Percentiles rank a stretch among this genome's conserved stretches.
Evolutionary conservation across 2,113 vertebrate species (phyloP).

Genomic region (Motacilla tschutschensis): DNA sequence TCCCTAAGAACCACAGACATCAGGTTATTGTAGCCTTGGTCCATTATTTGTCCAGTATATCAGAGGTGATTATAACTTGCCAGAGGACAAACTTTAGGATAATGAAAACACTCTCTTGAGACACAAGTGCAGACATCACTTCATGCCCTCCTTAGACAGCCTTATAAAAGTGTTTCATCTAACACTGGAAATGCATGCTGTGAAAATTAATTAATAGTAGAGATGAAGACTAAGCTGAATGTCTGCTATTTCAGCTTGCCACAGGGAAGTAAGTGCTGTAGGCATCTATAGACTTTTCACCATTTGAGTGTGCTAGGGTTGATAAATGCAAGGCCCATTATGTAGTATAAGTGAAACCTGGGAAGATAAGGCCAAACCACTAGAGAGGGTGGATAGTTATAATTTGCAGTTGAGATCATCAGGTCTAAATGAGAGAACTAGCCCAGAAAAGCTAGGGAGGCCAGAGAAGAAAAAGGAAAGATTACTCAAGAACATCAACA

Average conservation of each 20-base stretch:
- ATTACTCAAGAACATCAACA: not conserved
- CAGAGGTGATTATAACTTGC: not conserved
- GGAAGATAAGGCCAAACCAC: not conserved
- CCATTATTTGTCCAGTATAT: not conserved
- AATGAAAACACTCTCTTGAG: not conserved
- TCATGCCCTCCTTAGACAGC: not conserved
- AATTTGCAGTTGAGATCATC: conserved; percentile 13
- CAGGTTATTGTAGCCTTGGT: not conserved
- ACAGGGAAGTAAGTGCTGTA: not conserved
- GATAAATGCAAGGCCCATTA: not conserved
- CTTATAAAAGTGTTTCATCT: conserved; percentile 8
- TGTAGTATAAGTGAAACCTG: not conserved
- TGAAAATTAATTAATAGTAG: conserved; percentile 22
- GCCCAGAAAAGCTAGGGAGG: not conserved
- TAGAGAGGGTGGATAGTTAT: conserved; percentile 3
- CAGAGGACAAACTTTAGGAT: not conserved
- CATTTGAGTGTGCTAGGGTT: not conserved
- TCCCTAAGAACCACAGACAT: not conserved
- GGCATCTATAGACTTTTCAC: not conserved
- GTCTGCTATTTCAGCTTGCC: not conserved
- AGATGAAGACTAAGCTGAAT: not conserved
- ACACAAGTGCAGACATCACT: conserved; percentile 4
- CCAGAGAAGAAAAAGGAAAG: not conserved
- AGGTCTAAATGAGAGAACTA: not conserved
- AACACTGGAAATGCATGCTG: not conserved